Evolutionary conservation across 1,140 invertebrate genomes (phyloP).

Genomic region (Cyclargus thomasi): DNA sequence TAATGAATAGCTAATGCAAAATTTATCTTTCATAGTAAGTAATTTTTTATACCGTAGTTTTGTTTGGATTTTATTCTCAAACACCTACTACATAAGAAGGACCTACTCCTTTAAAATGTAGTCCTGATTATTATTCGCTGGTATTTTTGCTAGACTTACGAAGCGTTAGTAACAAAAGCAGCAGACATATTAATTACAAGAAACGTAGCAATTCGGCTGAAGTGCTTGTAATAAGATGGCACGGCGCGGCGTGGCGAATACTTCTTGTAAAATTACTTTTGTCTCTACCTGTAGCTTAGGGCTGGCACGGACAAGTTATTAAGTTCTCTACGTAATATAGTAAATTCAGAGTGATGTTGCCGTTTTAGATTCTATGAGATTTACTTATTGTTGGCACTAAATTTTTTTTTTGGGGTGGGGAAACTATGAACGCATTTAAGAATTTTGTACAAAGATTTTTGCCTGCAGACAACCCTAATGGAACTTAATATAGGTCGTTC

Average conservation of each 20-base stretch:
- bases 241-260: not conserved
- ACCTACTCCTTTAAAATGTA: too few species aligned
- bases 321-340: too few species aligned
- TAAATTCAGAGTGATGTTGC: too few species aligned
- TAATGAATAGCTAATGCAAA: too few species aligned
- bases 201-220: not conserved
- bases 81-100: too few species aligned
- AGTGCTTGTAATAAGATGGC: conserved; percentile 4
- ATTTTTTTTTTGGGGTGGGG: not conserved
- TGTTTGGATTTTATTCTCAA: too few species aligned
- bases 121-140: too few species aligned
- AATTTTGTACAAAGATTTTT: not conserved
- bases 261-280: conserved; percentile 13
- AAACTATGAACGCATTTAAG: not conserved
- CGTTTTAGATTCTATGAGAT: too few species aligned
- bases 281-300: not conserved
- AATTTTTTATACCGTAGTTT: too few species aligned
- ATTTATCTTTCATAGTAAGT: too few species aligned
- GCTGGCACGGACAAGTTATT: not conserved
- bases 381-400: too few species aligned
- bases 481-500: not conserved
- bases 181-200: not conserved
- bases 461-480: not conserved
- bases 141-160: not conserved
- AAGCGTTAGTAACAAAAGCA: not conserved